Evolutionary conservation across 2,888 invertebrate species (phyloP), one percentile per base, ranked within the genome.

Genomic region (Drosophila phalerata): DNA sequence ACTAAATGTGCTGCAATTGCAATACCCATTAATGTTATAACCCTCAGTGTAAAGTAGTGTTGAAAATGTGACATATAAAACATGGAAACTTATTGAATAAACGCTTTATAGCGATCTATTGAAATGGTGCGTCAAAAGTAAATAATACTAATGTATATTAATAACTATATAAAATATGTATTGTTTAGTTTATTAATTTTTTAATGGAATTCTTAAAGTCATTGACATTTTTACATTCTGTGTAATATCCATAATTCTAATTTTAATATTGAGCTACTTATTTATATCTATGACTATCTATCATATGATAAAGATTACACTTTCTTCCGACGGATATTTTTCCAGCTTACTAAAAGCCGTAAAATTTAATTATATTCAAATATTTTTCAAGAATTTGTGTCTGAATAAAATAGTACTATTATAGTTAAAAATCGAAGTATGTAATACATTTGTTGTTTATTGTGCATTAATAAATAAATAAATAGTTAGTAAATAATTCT

Each of bases 71-170:
- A 62, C 45, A 45, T 40, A 38, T 43, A 15, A 22, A 64, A 67
- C 30, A 61, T 57, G 42, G 25, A 79, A 67, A 62, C 43, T 37
- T 40, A 43, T 57, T 57, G 5, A 66, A 13, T 8, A 43, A 53
- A 34, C 17, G 43, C 32, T 40, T 40, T n/a, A 42, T 34, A 67
- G 42, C 53, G 51, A 65, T 53, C 47, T 34, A n/a, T 60, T 43
- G 43, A 60, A 80, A 77, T 80, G 77, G 77, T 77, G 28, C 40
- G 77, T 71, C 11, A 10, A 47, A 61, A 37, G 8, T 13, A 19
- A 30, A 30, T 49, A 42, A 2, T 19, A 25, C 5, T 10, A 25
- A 8, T 8, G 3, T 6, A 30, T 30, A 22, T 17, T 57, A 15
- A 15, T 45, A 9, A 5, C n/a, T n/a, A n/a, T n/a, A n/a, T n/a